Evolutionary conservation across 2,888 invertebrate species (phyloP).

Genomic region (Pristionchus entomophagus): DNA sequence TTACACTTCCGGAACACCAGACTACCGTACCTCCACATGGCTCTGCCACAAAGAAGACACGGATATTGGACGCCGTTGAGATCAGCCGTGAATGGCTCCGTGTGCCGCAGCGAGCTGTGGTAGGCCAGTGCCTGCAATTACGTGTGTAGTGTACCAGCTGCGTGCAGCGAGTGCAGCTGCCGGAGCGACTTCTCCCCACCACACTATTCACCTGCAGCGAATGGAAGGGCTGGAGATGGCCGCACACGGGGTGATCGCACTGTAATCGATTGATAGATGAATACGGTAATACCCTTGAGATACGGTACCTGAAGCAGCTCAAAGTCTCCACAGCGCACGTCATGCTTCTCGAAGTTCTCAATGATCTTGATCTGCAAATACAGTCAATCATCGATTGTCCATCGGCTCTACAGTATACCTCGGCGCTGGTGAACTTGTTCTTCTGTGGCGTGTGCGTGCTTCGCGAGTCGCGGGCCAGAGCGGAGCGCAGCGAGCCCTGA

Average conservation of each 20-base stretch:
- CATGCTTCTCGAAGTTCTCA: conserved; percentile 14
- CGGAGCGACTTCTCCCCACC: neutral
- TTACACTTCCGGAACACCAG: no score
- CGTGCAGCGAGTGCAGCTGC: conserved; percentile 1
- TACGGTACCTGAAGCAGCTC: conserved; percentile 20
- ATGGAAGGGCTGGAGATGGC: conserved; percentile 14
- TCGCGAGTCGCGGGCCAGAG: neutral
- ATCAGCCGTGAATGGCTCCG: neutral
- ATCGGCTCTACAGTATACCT: neutral
- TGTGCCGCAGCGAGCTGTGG: conserved; percentile 35
- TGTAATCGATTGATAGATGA: no score
- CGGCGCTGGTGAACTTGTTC: neutral
- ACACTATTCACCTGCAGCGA: conserved; percentile 17
- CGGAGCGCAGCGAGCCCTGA: neutral
- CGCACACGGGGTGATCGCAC: conserved; percentile 29
- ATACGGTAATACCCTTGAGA: no score
- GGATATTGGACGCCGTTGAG: neutral
- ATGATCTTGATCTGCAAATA: conserved; percentile 18
- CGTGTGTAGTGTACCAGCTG: neutral
- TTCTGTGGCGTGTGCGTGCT: neutral
- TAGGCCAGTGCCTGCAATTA: conserved; percentile 36
- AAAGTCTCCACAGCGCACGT: neutral
- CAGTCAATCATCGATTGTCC: no score
- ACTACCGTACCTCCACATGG: neutral
- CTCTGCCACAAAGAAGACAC: conserved; percentile 15